These are phyloP conservation scores for Halichoeres trimaculatus DNA, from an alignment of 2,113 vertebrate genomes.

Conservation along the genomic window DNA sequence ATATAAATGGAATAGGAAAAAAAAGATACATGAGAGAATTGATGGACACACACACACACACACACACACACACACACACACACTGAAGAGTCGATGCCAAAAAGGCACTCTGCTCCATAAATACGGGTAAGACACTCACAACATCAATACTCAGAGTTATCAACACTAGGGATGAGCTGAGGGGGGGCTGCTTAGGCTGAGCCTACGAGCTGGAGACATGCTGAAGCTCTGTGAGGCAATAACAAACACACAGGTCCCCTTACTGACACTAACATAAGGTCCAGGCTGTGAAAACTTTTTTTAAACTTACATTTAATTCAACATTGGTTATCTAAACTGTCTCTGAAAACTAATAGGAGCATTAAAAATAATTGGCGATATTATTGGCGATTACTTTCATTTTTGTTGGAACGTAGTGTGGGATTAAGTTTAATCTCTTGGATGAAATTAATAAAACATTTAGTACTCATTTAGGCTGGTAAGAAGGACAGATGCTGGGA, in stretches of 20 bases:
- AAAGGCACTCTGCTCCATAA: conserved; percentile 65
- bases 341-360: no score
- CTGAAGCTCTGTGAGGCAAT: neutral
- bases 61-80: neutral
- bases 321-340: no score
- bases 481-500: no score
- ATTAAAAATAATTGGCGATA: no score
- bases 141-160: conserved; percentile 68
- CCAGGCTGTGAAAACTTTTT: no score
- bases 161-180: conserved; percentile 27
- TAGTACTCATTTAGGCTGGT: no score
- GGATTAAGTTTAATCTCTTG: no score
- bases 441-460: no score
- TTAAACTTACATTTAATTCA: no score
- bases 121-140: conserved; percentile 56
- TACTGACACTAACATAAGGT: neutral
- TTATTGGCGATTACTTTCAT: no score
- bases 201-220: neutral
- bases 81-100: conserved; percentile 46
- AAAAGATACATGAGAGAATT: conserved; percentile 29
- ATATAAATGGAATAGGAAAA: conserved; percentile 56
- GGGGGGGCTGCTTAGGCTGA: conserved; percentile 24
- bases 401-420: no score
- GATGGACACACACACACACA: conserved; percentile 19
- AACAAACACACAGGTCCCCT: neutral